Evolutionary conservation across 2,113 vertebrate species (phyloP).

Genomic region (Rostratula benghalensis): DNA sequence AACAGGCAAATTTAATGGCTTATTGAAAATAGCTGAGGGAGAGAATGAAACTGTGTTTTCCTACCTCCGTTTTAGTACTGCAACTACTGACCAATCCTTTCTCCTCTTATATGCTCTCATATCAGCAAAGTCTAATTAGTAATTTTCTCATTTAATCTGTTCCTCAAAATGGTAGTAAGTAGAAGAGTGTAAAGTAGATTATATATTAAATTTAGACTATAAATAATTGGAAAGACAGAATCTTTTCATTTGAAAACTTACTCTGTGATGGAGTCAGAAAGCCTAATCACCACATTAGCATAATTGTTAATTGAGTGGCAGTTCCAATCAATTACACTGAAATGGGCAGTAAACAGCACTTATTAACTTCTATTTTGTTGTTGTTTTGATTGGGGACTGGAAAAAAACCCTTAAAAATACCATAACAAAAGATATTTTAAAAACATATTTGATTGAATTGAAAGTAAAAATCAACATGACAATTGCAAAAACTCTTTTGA

Average conservation of each 20-base stretch:
- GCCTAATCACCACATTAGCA: not conserved
- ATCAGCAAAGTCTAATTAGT: not conserved
- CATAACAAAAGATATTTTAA: not conserved
- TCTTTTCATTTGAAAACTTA: not conserved
- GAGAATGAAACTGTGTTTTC: not conserved
- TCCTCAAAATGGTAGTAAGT: not conserved
- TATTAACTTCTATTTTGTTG: not conserved
- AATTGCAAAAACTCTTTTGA: not conserved
- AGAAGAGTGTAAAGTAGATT: not conserved
- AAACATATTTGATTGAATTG: not conserved
- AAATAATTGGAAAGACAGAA: not conserved
- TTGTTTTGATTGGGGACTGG: not conserved
- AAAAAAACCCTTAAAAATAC: not conserved
- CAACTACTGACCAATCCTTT: not conserved
- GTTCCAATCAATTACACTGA: not conserved
- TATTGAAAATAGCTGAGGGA: not conserved
- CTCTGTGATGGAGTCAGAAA: not conserved
- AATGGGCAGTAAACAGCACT: not conserved
- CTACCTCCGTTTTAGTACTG: not conserved
- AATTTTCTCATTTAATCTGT: not conserved
- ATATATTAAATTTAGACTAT: not conserved
- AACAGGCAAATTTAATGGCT: not conserved
- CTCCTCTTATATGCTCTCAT: not conserved
- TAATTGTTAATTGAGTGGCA: not conserved
- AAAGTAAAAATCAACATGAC: not conserved